Conservation (phyloP, 30 jellyfish, hydroid and myxozoan genomes). For the Cassiopea xamachana region DNA sequence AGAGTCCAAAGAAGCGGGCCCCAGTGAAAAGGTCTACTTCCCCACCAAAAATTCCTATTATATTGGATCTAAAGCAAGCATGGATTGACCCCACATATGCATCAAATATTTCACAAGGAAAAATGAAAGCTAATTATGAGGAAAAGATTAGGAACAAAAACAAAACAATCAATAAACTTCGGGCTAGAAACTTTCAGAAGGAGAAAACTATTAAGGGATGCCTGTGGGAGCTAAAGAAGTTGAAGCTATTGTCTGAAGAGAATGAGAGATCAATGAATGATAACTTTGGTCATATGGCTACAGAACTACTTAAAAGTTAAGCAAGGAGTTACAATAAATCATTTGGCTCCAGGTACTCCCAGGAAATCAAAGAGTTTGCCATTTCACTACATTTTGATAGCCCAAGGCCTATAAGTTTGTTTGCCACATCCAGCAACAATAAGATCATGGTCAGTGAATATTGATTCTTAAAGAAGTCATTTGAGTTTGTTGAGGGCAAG, state of each 20-base stretch:
- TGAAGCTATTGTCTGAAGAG: not conserved
- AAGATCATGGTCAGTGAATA: conserved; percentile 50
- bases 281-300: conserved; percentile 11
- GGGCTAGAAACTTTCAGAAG: not conserved
- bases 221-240: not conserved
- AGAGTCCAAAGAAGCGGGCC: no score
- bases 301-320: conserved; percentile 1
- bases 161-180: not conserved
- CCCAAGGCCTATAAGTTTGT: conserved; percentile 34
- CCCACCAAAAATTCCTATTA: no score
- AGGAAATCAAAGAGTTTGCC: conserved; percentile 34
- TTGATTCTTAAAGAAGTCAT: conserved; percentile 38
- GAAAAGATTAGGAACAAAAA: not conserved
- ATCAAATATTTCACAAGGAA: no score
- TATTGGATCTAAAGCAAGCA: no score
- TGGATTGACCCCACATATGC: no score
- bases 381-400: conserved; percentile 19
- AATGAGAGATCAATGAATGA: not conserved
- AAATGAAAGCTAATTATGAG: not conserved
- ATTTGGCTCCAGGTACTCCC: conserved; percentile 19
- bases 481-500: not conserved
- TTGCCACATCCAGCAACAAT: conserved; percentile 53
- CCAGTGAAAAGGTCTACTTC: no score
- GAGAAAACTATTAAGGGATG: not conserved
- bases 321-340: not conserved